phyloP scores from a whole-genome alignment of 2,888 invertebrate genomes.

The Nysson spinosus region DNA sequence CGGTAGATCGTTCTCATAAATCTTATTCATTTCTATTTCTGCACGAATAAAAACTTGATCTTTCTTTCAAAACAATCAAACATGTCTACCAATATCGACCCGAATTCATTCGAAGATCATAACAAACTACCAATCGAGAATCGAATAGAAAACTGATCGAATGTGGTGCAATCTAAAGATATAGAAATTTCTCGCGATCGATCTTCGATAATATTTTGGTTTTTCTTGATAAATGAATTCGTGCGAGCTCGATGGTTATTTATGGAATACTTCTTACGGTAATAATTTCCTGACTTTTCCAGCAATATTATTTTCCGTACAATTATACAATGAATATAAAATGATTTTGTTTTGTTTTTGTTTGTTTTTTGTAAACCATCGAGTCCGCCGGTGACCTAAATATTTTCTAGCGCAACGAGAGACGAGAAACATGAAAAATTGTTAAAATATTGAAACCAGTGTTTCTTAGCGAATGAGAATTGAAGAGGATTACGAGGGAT shows the following conservation, averaged over 20 bases:
- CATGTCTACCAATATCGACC: slow-evolving; percentile 13
- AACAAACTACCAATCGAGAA: slow-evolving; percentile 46
- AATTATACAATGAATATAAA: background rate
- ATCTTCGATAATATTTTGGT: slow-evolving; percentile 17
- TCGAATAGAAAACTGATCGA: no score
- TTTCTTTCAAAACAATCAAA: no score
- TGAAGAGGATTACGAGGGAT: background rate
- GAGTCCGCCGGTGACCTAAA: slow-evolving; percentile 15
- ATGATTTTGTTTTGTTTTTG: background rate
- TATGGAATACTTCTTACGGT: background rate
- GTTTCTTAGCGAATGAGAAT: no score
- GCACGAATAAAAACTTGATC: no score
- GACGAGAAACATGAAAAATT: slow-evolving; percentile 33
- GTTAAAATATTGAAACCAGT: no score
- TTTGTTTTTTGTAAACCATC: slow-evolving; percentile 10
- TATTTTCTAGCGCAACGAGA: slow-evolving; percentile 47
- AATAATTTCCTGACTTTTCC: background rate
- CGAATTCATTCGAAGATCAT: slow-evolving; percentile 12
- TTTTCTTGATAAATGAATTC: slow-evolving; percentile 26
- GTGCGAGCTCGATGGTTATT: slow-evolving; percentile 31
- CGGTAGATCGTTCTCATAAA: background rate
- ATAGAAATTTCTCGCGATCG: slow-evolving; percentile 34
- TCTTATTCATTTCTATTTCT: background rate
- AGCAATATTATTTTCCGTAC: background rate
- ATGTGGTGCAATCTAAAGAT: slow-evolving; percentile 41